These are phyloP conservation scores for Macrotis lagotis DNA, from an alignment of 2,113 vertebrate species.

Conservation along the genomic window DNA sequence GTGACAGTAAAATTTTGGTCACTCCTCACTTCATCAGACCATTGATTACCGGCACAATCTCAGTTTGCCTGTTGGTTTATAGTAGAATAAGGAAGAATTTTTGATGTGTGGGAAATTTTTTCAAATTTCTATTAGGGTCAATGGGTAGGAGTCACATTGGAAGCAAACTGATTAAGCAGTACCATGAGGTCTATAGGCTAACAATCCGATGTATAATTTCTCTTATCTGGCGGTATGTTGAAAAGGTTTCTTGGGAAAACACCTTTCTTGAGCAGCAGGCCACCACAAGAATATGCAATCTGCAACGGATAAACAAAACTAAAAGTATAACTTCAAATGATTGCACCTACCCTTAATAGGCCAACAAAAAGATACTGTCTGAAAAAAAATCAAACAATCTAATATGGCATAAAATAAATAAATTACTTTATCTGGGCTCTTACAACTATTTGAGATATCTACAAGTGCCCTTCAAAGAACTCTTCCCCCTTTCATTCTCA, in stretches of 20 bases:
- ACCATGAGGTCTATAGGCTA: too few relatives aligned
- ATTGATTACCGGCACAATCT: conserved; percentile 66
- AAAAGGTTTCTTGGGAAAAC: conserved; percentile 51
- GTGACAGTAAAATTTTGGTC: conserved; percentile 74
- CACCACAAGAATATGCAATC: conserved; percentile 26
- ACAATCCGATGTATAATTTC: conserved; percentile 61
- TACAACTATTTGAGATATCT: conserved; percentile 46
- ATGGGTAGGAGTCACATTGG: too few relatives aligned
- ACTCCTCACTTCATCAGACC: conserved; percentile 57
- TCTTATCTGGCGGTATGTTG: conserved; percentile 32
- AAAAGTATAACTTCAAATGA: too few relatives aligned
- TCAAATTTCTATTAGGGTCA: too few relatives aligned
- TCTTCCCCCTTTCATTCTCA: conserved; percentile 2
- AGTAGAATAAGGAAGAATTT: too few relatives aligned
- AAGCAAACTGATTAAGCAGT: too few relatives aligned
- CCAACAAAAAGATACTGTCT: conserved; percentile 44
- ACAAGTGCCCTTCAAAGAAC: not conserved
- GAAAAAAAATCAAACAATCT: conserved; percentile 59
- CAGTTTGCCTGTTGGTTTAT: too few relatives aligned
- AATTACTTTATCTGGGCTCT: conserved; percentile 42
- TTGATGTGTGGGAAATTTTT: too few relatives aligned
- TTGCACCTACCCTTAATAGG: conserved; percentile 28
- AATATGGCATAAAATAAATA: conserved; percentile 53
- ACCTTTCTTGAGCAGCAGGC: conserved; percentile 34
- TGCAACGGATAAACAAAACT: too few relatives aligned